Evolutionary conservation across 1,140 invertebrate species (phyloP).

Genomic region (Drosophila repletoides): DNA sequence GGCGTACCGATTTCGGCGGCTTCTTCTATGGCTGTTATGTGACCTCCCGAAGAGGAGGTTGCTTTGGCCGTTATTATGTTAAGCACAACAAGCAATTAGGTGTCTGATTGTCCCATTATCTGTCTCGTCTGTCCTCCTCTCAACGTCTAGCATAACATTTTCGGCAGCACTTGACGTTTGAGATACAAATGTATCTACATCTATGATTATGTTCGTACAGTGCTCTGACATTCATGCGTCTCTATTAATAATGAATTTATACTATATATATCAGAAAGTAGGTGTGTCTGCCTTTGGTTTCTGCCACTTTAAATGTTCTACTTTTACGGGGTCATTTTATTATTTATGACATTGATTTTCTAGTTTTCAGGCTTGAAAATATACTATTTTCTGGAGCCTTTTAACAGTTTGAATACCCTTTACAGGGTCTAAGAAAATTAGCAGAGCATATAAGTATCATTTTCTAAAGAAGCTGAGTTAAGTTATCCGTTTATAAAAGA

Average conservation of each 20-base stretch:
- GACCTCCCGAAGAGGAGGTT: slow-evolving; percentile 70
- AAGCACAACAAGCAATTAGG: slow-evolving; percentile 76
- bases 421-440: no score
- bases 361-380: no score
- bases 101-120: slow-evolving; percentile 43
- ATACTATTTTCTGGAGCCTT: no score
- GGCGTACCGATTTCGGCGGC: slow-evolving; percentile 14
- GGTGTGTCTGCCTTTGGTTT: neutral
- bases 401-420: no score
- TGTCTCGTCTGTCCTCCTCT: slow-evolving; percentile 1
- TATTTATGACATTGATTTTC: slow-evolving; percentile 29
- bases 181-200: slow-evolving; percentile 16
- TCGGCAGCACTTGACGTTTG: slow-evolving; percentile 5
- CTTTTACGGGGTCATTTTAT: slow-evolving; percentile 17
- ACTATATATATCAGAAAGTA: neutral
- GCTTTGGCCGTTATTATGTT: slow-evolving; percentile 66
- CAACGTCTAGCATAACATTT: neutral
- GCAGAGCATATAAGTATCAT: no score
- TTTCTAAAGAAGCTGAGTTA: no score
- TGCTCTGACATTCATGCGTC: slow-evolving; percentile 7
- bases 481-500: no score
- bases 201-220: neutral
- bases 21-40: slow-evolving; percentile 53
- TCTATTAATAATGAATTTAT: slow-evolving; percentile 15
- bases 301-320: slow-evolving; percentile 21